Conservation (phyloP, 2,888 invertebrate species). For the Clivina fossor region DNA sequence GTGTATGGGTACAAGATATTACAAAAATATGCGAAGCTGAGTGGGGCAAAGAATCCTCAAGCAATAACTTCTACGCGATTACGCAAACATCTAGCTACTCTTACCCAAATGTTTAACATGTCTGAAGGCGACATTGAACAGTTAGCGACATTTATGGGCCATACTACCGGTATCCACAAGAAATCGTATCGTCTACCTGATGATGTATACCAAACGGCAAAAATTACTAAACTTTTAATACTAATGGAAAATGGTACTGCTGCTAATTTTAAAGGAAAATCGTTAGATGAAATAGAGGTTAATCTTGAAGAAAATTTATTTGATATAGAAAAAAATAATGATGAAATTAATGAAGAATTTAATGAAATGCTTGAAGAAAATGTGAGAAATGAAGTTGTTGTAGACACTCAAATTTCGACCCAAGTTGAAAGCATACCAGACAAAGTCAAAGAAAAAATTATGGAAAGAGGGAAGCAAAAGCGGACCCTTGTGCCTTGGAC, state of each 20-base stretch:
- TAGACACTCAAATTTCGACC: too few relatives aligned
- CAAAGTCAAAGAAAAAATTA: not conserved
- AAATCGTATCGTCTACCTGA: slow-evolving; percentile 39
- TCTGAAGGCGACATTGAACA: slow-evolving; percentile 41
- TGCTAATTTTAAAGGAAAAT: slow-evolving; percentile 37
- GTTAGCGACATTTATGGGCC: slow-evolving; percentile 43
- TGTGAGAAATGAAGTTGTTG: too few relatives aligned
- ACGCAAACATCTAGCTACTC: slow-evolving; percentile 43
- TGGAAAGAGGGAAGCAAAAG: slow-evolving; percentile 36
- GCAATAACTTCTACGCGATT: slow-evolving; percentile 41
- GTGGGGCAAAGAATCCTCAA: slow-evolving; percentile 40
- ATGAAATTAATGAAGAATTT: not conserved
- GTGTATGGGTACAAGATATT: slow-evolving; percentile 41
- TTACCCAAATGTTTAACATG: slow-evolving; percentile 42
- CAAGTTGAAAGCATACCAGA: too few relatives aligned
- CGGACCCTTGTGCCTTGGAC: slow-evolving; percentile 42
- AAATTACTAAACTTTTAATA: slow-evolving; percentile 39
- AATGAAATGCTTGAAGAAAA: too few relatives aligned
- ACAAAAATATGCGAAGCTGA: slow-evolving; percentile 36
- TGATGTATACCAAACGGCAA: slow-evolving; percentile 40
- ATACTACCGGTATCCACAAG: slow-evolving; percentile 37
- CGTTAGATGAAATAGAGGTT: slow-evolving; percentile 37
- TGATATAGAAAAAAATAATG: not conserved
- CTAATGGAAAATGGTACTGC: slow-evolving; percentile 37
- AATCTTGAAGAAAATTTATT: slow-evolving; percentile 28